Percentiles rank a stretch among this genome's conserved stretches.
These are phyloP conservation scores for Leptarthrus brevirostris DNA, from an alignment of 2,888 invertebrate species.

Conservation along the genomic window DNA sequence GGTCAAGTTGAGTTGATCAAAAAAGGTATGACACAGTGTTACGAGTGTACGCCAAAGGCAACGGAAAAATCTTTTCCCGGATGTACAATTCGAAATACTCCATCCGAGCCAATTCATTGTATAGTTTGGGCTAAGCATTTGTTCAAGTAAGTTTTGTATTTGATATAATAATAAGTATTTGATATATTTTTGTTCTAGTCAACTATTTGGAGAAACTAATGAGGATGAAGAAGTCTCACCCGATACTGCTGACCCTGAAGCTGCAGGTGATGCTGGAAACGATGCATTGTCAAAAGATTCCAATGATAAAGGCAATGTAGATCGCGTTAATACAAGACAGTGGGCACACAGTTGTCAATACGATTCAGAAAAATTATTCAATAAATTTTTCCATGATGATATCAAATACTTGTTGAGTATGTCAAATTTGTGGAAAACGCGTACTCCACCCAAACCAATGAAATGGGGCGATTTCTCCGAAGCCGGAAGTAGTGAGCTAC, in stretches of 20 bases:
- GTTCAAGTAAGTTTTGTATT: slow-evolving; percentile 80
- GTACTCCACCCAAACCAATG: slow-evolving; percentile 85
- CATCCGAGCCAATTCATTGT: slow-evolving; percentile 98
- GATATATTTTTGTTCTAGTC: slow-evolving; percentile 69
- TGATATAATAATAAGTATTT: slow-evolving; percentile 10
- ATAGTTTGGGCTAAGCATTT: slow-evolving; percentile 99
- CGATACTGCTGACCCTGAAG: slow-evolving; percentile 95
- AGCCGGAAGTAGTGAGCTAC: slow-evolving; percentile 69
- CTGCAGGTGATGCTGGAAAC: slow-evolving; percentile 77
- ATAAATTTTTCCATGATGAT: slow-evolving; percentile 94
- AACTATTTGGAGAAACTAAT: slow-evolving; percentile 96
- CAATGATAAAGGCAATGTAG: slow-evolving; percentile 68
- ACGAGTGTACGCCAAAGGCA: slow-evolving; percentile 94
- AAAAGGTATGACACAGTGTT: slow-evolving; percentile 92
- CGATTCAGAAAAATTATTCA: slow-evolving; percentile 86
- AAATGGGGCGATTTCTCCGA: slow-evolving; percentile 77
- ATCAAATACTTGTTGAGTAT: slow-evolving; percentile 94
- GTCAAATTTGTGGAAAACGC: slow-evolving; percentile 94
- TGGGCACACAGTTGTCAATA: slow-evolving; percentile 91
- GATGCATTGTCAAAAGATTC: slow-evolving; percentile 68
- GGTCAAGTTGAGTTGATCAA: slow-evolving; percentile 94
- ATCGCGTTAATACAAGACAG: slow-evolving; percentile 79
- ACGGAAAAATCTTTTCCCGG: slow-evolving; percentile 95
- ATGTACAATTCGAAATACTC: slow-evolving; percentile 98
- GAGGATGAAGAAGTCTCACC: slow-evolving; percentile 98